These are phyloP conservation scores for Portevinia maculata DNA, from an alignment of 2,888 invertebrate species.

Conservation along the genomic window DNA sequence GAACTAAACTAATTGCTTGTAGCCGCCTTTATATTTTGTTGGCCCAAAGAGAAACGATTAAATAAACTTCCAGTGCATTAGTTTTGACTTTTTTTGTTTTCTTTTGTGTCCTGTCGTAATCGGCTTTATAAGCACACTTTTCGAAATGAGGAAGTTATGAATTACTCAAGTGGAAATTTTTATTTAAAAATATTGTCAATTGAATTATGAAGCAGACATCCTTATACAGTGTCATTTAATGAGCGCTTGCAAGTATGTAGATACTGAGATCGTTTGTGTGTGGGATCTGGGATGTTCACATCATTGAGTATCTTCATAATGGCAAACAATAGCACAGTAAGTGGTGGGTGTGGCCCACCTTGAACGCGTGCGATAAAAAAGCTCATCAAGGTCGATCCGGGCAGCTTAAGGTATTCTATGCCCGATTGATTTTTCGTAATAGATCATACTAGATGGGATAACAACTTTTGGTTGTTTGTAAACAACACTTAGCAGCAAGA, in stretches of 20 bases:
- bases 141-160: constrained; percentile 52
- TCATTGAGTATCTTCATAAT: too few species aligned
- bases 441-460: constrained; percentile 17
- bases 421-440: constrained; percentile 43
- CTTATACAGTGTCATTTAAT: not conserved
- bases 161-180: constrained; percentile 43
- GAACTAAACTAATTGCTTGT: constrained; percentile 56
- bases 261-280: too few species aligned
- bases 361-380: constrained; percentile 28
- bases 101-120: constrained; percentile 19
- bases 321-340: constrained; percentile 1
- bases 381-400: constrained; percentile 47
- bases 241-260: not conserved
- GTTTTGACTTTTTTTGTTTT: constrained; percentile 12
- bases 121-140: constrained; percentile 43
- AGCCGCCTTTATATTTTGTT: constrained; percentile 4
- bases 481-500: not conserved
- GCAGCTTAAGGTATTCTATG: constrained; percentile 8
- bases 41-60: constrained; percentile 18
- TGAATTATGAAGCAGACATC: constrained; percentile 10
- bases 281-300: too few species aligned
- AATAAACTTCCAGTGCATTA: constrained; percentile 63
- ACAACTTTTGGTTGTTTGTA: not conserved
- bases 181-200: constrained; percentile 9
- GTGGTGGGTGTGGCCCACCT: not conserved